phyloP scores from a whole-genome alignment of 2,797 vertebrate species.

The Hippocampus kuda region DNA sequence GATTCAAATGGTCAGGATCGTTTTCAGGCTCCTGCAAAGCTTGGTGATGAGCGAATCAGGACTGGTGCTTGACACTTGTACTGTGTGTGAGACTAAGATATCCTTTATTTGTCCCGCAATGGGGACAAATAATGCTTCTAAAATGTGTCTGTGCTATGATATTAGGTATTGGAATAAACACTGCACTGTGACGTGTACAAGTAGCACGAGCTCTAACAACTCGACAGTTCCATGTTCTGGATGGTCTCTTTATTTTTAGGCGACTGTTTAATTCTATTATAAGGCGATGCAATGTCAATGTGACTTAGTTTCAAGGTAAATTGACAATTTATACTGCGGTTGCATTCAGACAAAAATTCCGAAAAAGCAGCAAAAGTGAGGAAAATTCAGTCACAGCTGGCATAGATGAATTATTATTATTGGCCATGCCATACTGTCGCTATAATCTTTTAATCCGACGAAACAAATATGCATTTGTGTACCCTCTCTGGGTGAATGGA shows the following conservation, averaged over 20 bases:
- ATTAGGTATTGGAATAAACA: not conserved
- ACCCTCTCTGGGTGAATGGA: slow-evolving; percentile 67
- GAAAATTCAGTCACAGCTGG: slow-evolving; percentile 51
- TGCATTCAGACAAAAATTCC: slow-evolving; percentile 2
- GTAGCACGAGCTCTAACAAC: not conserved
- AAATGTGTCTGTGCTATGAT: not conserved
- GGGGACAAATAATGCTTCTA: too few species aligned
- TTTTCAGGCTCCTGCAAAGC: too few species aligned
- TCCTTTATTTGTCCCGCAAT: too few species aligned
- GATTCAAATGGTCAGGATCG: too few species aligned
- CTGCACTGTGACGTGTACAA: not conserved
- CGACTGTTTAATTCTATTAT: not conserved
- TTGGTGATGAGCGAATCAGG: too few species aligned
- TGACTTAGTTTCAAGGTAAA: not conserved
- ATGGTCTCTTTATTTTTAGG: not conserved
- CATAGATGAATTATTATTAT: slow-evolving; percentile 55
- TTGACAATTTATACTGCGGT: not conserved
- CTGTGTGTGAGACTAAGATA: not conserved
- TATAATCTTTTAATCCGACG: slow-evolving; percentile 72
- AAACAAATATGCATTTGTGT: slow-evolving; percentile 72
- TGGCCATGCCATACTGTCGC: slow-evolving; percentile 61
- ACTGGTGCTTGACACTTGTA: too few species aligned
- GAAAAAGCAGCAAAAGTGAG: slow-evolving; percentile 25
- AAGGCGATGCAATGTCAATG: not conserved
- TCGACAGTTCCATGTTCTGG: not conserved